Evolutionary conservation across 1,140 invertebrate genomes (phyloP), one percentile per base, ranked within the genome.

Genomic region (Drosophila quadrilineata): DNA sequence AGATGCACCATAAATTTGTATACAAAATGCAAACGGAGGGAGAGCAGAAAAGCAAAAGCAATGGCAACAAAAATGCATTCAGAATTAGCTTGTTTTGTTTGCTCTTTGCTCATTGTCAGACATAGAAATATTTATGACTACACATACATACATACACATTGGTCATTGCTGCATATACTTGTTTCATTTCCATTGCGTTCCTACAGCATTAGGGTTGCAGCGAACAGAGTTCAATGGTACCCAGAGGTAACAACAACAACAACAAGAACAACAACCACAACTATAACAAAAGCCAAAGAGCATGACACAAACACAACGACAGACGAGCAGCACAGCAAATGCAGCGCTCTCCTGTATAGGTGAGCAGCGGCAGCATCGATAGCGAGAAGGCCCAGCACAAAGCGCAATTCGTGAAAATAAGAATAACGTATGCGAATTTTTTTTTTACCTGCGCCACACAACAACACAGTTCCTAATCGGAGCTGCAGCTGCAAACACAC

Each of bases 221-320:
- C 40, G 71, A 62, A 54, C 75, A 82, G 76, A 82, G 77, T 82
- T 82, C 77, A 82, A 82, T 82, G 77, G 77, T 82, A 82, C 77
- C 75, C 57, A 74, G 63, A 38, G 43, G 54, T 19, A 26, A 31
- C 59, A 54, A 41, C 63, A 66, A 50, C 63, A 35, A 59, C 62
- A 59, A 56, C 56, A 79, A 41, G 46, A 43, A 48, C 29, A 57
- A 35, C 53, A 60, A 41, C n/a, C n/a, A n/a, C n/a, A 43, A 31
- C 57, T 52, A 75, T 64, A 68, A 26, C 48, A 24, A 54, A 71
- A 56, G 45, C 63, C 62, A 77, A 75, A 68, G 69, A 75, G 68
- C 72, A 77, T 52, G 53, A 58, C 63, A 72, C 53, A 69, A 49
- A 75, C 45, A 68, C 31, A 48, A 16, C 58, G 38, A 31, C 33